Base-by-base conservation (phyloP, 2,888 invertebrate species). In the Tethea ocularis region DNA sequence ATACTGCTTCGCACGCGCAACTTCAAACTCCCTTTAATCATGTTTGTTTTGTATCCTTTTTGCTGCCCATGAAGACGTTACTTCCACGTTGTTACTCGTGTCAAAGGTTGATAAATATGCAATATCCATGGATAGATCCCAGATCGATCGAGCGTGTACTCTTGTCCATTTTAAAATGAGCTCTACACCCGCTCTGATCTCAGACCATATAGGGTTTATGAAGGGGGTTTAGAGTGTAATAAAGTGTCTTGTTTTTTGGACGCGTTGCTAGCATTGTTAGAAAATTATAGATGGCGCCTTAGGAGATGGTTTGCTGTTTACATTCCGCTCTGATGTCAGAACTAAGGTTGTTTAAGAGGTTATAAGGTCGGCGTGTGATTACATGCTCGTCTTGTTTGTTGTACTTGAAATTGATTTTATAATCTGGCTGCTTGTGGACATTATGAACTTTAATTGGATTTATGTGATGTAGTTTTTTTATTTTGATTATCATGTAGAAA, bases 81-180 rank as follows among this genome's bases (percentile, higher is more conserved):
- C 88, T 84, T 87, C 83, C 82, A 87, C 84, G 88, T 91, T 82
- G 89, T 90, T 91, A 89, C 85, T 77, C 87, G 85, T 92, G 92
- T 93, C 92, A 92, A 90, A 93, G 92, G 92, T 93, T 93, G 92
- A 91, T 92, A 93, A 92, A 92, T 91, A 92, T 92, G 92, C 92
- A 92, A 90, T 91, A 91, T 86, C 88, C 88, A 73, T 69, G 81
- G 83, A 87, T 89, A 84, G 86, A 89, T 87, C 87, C 79, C 63
- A 78, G 85, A 90, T 91, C 91, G 91, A 90, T 89, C 83, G 84
- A 80, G 85, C 89, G 91, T 91, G 91, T 86, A 82, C 72, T 75
- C 64, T 63, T 29, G 69, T 80, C 89, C 88, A 86, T 15, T 55
- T 0, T 54, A 69, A 17, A 1, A 15, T 58, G 84, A 74, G 1